A percentile compares a stretch with the other conserved stretches of the same genome.
These are phyloP conservation scores for Drosophila ohnishii DNA, from an alignment of 1,140 invertebrate species.

Conservation along the genomic window DNA sequence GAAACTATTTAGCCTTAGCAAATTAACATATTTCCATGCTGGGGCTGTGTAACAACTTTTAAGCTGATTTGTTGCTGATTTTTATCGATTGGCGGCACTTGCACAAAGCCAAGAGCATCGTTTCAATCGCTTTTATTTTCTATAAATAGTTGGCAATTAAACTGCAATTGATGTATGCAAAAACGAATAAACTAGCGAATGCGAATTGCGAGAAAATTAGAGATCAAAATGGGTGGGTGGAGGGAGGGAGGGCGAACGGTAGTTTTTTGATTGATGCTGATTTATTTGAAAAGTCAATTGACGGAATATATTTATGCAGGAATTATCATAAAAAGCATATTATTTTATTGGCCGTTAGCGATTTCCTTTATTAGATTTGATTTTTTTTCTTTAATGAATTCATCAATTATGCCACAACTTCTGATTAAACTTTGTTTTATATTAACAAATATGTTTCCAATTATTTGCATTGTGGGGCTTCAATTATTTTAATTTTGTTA, in stretches of 20 bases:
- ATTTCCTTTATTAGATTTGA: background rate
- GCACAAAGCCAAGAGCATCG: conserved; percentile 53
- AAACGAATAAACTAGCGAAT: conserved; percentile 11
- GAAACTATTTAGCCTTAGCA: conserved; percentile 29
- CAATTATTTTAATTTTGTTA: conserved; percentile 5
- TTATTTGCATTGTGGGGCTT: conserved; percentile 1
- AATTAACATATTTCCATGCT: conserved; percentile 37
- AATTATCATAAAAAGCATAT: conserved; percentile 1
- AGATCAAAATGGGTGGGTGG: background rate
- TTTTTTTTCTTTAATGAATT: background rate
- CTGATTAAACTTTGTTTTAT: background rate
- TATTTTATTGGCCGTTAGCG: background rate
- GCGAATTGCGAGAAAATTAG: conserved; percentile 1
- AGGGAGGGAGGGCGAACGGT: background rate
- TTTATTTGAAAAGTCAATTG: conserved; percentile 14
- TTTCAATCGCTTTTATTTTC: conserved; percentile 27
- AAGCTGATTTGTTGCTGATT: conserved; percentile 58
- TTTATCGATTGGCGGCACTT: conserved; percentile 67
- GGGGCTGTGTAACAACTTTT: conserved; percentile 23
- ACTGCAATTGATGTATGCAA: conserved; percentile 53
- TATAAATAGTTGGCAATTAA: conserved; percentile 70
- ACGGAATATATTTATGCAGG: background rate
- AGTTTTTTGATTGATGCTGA: conserved; percentile 29
- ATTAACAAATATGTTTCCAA: conserved; percentile 1
- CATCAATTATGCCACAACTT: background rate